Base-by-base conservation (phyloP, 1,140 invertebrate genomes). In the Thrips palmi region DNA sequence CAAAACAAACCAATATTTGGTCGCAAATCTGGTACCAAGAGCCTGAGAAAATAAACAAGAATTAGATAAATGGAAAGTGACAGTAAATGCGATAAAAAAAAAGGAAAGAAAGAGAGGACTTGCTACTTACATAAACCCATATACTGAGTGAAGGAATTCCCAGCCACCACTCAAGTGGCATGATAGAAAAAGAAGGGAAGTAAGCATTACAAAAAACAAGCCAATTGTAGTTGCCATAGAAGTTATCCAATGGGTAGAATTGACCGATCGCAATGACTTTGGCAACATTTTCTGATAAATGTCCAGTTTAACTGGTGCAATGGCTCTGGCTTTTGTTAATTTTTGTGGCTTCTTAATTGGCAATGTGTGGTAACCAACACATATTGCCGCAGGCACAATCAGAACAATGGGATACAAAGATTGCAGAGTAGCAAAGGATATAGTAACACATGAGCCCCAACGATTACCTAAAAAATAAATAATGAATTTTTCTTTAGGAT, bases 1-100 rank as follows among this genome's bases (percentile, higher is more conserved):
- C 94, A 99, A 57, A 96, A 98, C 0, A 98, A 60, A 2, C 94
- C 94, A 50, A 96, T 85, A 54, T 97, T 98, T 17, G 94, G 94
- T 45, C 86, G 81, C 31, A 97, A 62, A 62, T 98, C 92, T 17
- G 86, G 84, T 15, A 94, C 86, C 31, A 70, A 71, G 37, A 85
- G 65, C 53, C 76, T 80, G 59, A 41, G 64, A 65, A 48, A 47
- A 47, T 45, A 42, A 45, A 41, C 40, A 45, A 45, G 40, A 48
- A 33, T 14, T 37, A 39, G 34, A 48, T 39, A 6, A 47, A 34
- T 20, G 25, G 17, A 18, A 42, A 31, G 12, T 45, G 17, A 41
- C 12, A 32, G 8, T 33, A 27, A 25, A 17, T 20, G 3, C 17
- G 8, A 39, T 29, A 28, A 37, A 38, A 22, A 23, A 40, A 6